Evolutionary conservation across 2,113 vertebrate species (phyloP).

Genomic region (Nothocercus julius): DNA sequence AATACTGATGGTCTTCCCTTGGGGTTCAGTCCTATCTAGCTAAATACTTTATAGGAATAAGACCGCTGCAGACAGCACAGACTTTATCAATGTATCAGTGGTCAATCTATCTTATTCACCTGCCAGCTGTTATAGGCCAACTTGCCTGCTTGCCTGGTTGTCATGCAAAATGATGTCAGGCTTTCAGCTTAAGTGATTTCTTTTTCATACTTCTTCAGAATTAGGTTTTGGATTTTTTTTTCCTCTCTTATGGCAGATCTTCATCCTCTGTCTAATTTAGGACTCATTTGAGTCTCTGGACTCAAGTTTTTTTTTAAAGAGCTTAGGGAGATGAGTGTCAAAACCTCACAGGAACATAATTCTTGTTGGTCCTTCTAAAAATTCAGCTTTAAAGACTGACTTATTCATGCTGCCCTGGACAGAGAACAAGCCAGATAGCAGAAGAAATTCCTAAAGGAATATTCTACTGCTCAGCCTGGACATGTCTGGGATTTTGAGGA

Average conservation of each 20-base stretch:
- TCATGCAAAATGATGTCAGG: slow-evolving; percentile 27
- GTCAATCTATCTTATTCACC: slow-evolving; percentile 18
- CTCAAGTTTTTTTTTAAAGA: slow-evolving; percentile 49
- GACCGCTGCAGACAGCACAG: not conserved
- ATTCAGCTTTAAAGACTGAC: slow-evolving; percentile 41
- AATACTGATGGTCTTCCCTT: not conserved
- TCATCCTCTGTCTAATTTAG: slow-evolving; percentile 40
- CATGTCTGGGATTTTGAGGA: slow-evolving; percentile 51
- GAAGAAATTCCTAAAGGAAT: not conserved
- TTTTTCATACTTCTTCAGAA: slow-evolving; percentile 17
- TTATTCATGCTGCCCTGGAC: slow-evolving; percentile 28
- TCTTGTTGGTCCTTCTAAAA: slow-evolving; percentile 53
- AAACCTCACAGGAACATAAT: slow-evolving; percentile 44
- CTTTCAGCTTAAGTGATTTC: slow-evolving; percentile 28
- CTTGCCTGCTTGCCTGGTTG: slow-evolving; percentile 14
- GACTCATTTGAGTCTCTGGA: not conserved
- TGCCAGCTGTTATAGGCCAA: slow-evolving; percentile 18
- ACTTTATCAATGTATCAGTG: slow-evolving; percentile 46
- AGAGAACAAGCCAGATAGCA: slow-evolving; percentile 11
- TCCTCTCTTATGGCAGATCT: not conserved
- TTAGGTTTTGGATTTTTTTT: not conserved
- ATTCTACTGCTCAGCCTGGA: slow-evolving; percentile 6
- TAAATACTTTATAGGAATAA: not conserved
- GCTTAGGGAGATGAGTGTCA: slow-evolving; percentile 39
- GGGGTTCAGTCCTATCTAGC: not conserved